Conservation (phyloP, 2,888 invertebrate genomes). For the Anagyrus pseudococci region DNA sequence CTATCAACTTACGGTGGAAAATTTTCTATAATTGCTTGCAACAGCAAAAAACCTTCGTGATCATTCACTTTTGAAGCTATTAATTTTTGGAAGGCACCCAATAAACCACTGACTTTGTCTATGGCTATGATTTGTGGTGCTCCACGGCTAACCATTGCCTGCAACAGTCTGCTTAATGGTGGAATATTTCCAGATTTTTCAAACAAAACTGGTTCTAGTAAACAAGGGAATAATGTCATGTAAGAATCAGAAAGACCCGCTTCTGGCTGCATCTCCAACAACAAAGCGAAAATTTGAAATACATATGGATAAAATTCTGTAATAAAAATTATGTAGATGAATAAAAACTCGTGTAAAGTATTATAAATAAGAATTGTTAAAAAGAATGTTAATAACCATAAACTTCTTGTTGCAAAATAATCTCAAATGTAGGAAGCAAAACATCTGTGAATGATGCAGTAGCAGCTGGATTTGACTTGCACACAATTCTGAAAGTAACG, state of each 20-base stretch:
- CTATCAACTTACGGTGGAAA: constrained; percentile 75
- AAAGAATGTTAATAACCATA: constrained; percentile 68
- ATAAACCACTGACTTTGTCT: constrained; percentile 79
- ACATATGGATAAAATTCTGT: constrained; percentile 97
- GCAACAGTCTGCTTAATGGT: constrained; percentile 89
- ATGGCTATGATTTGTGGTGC: constrained; percentile 72
- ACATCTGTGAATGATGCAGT: constrained; percentile 90
- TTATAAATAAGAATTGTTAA: not conserved
- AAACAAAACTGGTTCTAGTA: constrained; percentile 91
- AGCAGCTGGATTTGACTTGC: constrained; percentile 79
- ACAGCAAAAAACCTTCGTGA: constrained; percentile 92
- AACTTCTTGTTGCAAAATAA: constrained; percentile 91
- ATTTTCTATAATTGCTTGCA: constrained; percentile 84
- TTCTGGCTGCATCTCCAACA: constrained; percentile 78
- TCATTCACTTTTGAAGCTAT: constrained; percentile 95
- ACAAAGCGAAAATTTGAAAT: constrained; percentile 93
- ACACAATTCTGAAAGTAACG: constrained; percentile 73
- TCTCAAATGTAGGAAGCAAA: constrained; percentile 94
- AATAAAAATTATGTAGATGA: constrained; percentile 45
- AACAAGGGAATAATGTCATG: constrained; percentile 86
- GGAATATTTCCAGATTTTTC: constrained; percentile 92
- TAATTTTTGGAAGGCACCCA: constrained; percentile 96
- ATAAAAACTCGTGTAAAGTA: constrained; percentile 7
- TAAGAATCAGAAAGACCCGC: constrained; percentile 80
- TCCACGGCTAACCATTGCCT: constrained; percentile 82